Evolutionary conservation across 2,797 vertebrate genomes (phyloP), one percentile per base, ranked within the genome.

Genomic region (Amazona ochrocephala): DNA sequence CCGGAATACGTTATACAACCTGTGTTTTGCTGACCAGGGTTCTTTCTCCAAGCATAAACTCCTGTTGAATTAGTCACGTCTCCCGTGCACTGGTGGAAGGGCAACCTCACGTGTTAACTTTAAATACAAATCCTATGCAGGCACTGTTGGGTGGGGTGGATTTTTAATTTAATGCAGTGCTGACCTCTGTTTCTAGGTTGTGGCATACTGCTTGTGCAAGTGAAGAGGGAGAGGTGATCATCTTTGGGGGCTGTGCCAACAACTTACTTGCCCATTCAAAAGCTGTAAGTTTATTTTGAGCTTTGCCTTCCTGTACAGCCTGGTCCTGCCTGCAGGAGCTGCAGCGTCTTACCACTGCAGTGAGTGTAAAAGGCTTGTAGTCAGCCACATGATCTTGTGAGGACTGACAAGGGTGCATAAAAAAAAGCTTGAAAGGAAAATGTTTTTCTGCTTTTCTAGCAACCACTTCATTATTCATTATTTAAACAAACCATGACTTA

Each of bases 211-310:
- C 99, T 5, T 99, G 99, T 88, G 97, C 98, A 1, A 99, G 99
- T 24, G 98, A 98, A 20, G 99, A 99, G 83, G 99, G 99, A n/a
- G 99, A 99, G 96, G 99, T 99, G 71, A 98, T 99, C 92, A 98
- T 99, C 91, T 99, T 99, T 11, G 99, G 99, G 78, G 99, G 99
- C 29, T 99, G 99, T 83, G 99, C 99, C 95, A 99, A 99, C 98
- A 99, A 99, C 95, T 96, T 99, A 11, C 97, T 99, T 50, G 98
- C 99, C 82, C 98, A 99, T 51, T 98, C 99, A 14, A 98, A 98
- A 98, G 99, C 99, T 62, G 99, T 99, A 97, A 99, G 99, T 97
- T 85, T 29, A 15, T 22, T 53, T 30, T 3, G 11, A 73, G 58
- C 62, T 77, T 41, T 29, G 12, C 74, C 11, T 80, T 79, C 64